Evolutionary conservation across 1,140 invertebrate species (phyloP), one percentile per base, ranked within the genome.

Genomic region (Hestina assimilis): DNA sequence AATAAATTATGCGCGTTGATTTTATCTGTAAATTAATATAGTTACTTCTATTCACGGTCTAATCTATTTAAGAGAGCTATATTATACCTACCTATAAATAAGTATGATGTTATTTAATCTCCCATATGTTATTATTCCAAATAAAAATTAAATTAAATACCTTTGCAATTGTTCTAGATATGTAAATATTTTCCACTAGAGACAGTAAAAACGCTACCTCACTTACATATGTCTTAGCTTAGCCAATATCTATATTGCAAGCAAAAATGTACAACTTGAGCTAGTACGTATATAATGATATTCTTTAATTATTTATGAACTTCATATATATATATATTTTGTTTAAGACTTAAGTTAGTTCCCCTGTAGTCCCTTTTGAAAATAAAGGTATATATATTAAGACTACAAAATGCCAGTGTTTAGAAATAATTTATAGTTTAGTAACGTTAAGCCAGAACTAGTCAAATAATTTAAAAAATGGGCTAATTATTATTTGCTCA

Each of bases 181-280:
- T 85, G 82, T 87, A 85, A 65, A 87, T 87, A 87, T 79, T 82
- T 84, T 82, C 79, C 83, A 83, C 73, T 85, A 84, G 79, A 79
- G 78, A 80, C 71, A 78, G 76, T 87, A 85, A 87, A 84, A 81
- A 81, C 71, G 84, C 84, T 87, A 87, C 84, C 82, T 87, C 84
- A 87, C 84, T 81, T 83, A 72, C 64, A 60, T 79, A 79, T 81
- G 72, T 80, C 77, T 76, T 79, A 87, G 83, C 83, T 87, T 85
- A 85, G 80, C 80, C 72, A 69, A 75, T 78, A 76, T 62, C 64
- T 73, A 53, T 71, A 73, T 66, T 47, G 60, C 59, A 59, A 59
- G 56, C 56, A 38, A 54, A 47, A 43, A 40, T 59, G 48, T 59
- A 59, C 47, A 52, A 52, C 45, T 52, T 23, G 48, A 40, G 29